Evolutionary conservation across 2,113 vertebrate genomes (phyloP), one percentile per base, ranked within the genome.

Genomic region (Callorhinus ursinus): DNA sequence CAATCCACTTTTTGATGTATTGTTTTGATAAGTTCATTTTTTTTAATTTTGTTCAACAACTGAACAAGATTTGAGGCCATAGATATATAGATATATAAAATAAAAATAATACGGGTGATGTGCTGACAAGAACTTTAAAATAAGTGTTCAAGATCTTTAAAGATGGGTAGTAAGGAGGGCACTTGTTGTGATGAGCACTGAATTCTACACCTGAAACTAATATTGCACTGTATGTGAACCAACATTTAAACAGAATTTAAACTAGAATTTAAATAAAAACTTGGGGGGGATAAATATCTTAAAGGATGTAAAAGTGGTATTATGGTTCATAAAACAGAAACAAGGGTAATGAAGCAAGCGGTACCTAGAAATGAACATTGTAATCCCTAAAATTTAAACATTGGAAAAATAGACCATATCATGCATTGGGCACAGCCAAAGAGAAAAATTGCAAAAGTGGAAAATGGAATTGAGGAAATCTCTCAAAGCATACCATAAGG

Each of bases 361-460:
- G 53, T 33, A 76, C 21, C 26, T 89, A 39, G 46, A 67, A 86
- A 79, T 31, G 28, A 80, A 86, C 12, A 85, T 46, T 59, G 33
- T 36, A 69, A 80, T 91, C 33, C 59, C 2, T 59, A 12, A 84
- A 84, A 91, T 87, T n/a, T 81, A 96, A 79, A 88, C 31, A 83
- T 83, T 83, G 72, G 49, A 42, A 77, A 94, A 92, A 80, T 79
- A 72, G 53, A 83, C n/a, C 65, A 57, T 71, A 36, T 21, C 67
- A 14, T 15, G 24, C 53, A 91, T 49, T 93, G 46, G 39, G 28
- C 33, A 87, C 5, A 87, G 33, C 28, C 69, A 77, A 92, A 63
- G 16, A 85, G 72, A 96, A 94, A 97, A 97, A 86, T 19, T 81
- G 51, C 28, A 51, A 4, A 80, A 80, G 22, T 71, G 28, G 57